phyloP scores from a whole-genome alignment of 2,797 vertebrate genomes.

The Moxostoma hubbsi region DNA sequence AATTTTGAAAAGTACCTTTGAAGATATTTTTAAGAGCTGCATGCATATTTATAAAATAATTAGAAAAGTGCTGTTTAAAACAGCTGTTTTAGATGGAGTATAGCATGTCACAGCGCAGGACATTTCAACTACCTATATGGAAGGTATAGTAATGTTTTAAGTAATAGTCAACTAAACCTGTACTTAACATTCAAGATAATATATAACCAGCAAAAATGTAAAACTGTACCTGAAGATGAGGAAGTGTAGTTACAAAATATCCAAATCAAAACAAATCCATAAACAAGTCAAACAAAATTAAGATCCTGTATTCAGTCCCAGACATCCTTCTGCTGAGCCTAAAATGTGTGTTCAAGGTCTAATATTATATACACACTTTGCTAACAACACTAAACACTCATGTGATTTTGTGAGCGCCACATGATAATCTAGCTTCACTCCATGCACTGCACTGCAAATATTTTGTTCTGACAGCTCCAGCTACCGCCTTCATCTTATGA shows the following conservation, averaged over 20 bases:
- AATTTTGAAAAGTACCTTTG: too few relatives aligned
- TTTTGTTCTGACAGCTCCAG: conserved; percentile 30
- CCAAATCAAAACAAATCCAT: conserved; percentile 21
- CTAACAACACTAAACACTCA: conserved; percentile 1
- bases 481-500: conserved; percentile 31
- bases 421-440: conserved; percentile 31
- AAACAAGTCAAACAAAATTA: background rate
- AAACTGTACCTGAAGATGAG: conserved; percentile 10
- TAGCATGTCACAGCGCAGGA: too few relatives aligned
- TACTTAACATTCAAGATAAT: background rate
- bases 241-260: background rate
- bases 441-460: background rate
- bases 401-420: background rate
- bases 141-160: too few relatives aligned
- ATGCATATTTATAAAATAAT: too few relatives aligned
- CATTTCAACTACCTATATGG: too few relatives aligned
- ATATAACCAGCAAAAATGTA: background rate
- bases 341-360: conserved; percentile 3
- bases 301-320: too few relatives aligned
- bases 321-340: background rate
- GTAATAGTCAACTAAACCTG: too few relatives aligned
- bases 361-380: background rate
- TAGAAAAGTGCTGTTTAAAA: too few relatives aligned
- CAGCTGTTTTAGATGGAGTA: too few relatives aligned
- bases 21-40: too few relatives aligned